A percentile compares a stretch with the other conserved stretches of the same genome.
These are phyloP conservation scores for Nasonia giraulti DNA, from an alignment of 1,140 invertebrate genomes.

Conservation along the genomic window DNA sequence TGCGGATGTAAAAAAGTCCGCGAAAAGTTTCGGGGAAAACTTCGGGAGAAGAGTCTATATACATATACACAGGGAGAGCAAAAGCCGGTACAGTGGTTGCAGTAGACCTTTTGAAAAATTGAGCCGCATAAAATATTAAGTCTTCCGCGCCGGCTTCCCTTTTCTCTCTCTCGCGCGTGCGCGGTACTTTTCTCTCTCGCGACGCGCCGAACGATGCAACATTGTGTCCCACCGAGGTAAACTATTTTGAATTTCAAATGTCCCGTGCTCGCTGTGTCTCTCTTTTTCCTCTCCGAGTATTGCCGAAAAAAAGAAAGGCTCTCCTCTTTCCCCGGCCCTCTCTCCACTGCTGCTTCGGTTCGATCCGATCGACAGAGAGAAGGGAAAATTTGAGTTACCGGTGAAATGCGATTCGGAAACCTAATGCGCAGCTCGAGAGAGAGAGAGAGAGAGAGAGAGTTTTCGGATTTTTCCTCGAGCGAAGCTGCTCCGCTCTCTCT, in stretches of 20 bases:
- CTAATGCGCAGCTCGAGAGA: too few relatives aligned
- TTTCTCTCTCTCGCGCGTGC: neutral
- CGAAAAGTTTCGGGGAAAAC: conserved; percentile 35
- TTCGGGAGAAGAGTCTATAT: neutral
- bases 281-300: neutral
- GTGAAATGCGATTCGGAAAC: neutral
- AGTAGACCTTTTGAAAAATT: conserved; percentile 45
- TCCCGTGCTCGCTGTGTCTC: neutral
- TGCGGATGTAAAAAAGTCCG: conserved; percentile 40
- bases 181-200: neutral
- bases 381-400: neutral
- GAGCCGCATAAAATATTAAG: conserved; percentile 47
- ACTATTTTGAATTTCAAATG: conserved; percentile 69
- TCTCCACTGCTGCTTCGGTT: neutral
- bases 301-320: conserved; percentile 57
- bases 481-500: too few relatives aligned
- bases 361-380: neutral
- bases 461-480: too few relatives aligned
- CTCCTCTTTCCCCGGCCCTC: neutral
- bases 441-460: too few relatives aligned
- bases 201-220: conserved; percentile 31
- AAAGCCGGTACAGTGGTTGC: conserved; percentile 59
- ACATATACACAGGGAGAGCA: conserved; percentile 7
- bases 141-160: conserved; percentile 47
- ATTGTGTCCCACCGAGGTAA: conserved; percentile 56